These are phyloP conservation scores for Andrena camellia DNA, from an alignment of 2,888 invertebrate genomes.

Conservation along the genomic window DNA sequence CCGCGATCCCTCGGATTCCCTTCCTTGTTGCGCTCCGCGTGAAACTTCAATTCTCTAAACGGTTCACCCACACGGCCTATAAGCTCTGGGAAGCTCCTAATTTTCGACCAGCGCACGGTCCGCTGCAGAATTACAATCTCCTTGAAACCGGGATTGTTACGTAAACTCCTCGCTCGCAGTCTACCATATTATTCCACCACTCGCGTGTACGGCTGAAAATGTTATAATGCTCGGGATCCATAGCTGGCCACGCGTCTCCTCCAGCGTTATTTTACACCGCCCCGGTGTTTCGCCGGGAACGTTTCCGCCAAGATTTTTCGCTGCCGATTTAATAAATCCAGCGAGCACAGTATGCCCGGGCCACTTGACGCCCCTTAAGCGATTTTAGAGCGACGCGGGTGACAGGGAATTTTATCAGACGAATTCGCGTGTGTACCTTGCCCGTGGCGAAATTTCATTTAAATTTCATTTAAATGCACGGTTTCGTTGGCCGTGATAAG, in stretches of 20 bases:
- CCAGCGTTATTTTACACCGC: no score
- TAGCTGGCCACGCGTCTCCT: no score
- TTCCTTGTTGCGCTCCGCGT: no score
- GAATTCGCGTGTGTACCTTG: neutral
- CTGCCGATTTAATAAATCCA: conserved; percentile 20
- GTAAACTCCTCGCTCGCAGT: no score
- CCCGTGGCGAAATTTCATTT: conserved; percentile 35
- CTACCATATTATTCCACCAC: no score
- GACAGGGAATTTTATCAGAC: conserved; percentile 19
- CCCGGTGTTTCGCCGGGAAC: no score
- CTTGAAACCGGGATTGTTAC: no score
- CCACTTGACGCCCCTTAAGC: conserved; percentile 27
- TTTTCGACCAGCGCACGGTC: neutral
- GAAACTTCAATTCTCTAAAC: neutral
- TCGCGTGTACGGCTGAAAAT: no score
- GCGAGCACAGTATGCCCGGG: neutral
- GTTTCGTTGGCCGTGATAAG: conserved; percentile 22
- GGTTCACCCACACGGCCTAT: neutral
- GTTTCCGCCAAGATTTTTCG: neutral
- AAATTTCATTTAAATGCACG: conserved; percentile 48
- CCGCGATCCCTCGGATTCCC: neutral
- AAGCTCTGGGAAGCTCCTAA: neutral
- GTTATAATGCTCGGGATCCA: no score
- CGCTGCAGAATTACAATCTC: neutral
- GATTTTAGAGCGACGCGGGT: conserved; percentile 15